Conservation (phyloP, 2,888 invertebrate genomes). For the Arrhopalites spinosus region DNA sequence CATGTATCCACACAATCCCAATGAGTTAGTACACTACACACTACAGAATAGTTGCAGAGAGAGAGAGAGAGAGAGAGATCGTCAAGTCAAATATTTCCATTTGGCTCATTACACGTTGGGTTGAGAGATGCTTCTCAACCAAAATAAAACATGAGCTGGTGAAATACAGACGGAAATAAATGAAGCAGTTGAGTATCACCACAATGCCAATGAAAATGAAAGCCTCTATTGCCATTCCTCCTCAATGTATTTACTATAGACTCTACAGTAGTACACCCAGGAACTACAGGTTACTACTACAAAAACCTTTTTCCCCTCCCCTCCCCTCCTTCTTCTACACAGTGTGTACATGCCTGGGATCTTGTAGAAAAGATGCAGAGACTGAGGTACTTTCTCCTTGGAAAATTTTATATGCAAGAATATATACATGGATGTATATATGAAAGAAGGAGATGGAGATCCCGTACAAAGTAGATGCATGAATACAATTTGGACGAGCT, state of each 20-base stretch:
- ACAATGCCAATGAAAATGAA: slow-evolving; percentile 23
- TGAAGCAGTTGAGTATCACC: slow-evolving; percentile 30
- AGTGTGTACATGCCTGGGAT: no score
- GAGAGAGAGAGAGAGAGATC: slow-evolving; percentile 18
- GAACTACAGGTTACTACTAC: no score
- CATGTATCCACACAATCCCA: no score
- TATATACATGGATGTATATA: background rate
- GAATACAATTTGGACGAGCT: no score
- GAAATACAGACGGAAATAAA: slow-evolving; percentile 30
- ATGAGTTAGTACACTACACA: no score
- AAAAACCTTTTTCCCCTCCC: background rate
- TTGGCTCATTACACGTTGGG: slow-evolving; percentile 23
- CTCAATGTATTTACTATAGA: no score
- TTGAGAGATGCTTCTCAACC: slow-evolving; percentile 26
- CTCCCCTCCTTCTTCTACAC: background rate
- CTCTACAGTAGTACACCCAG: no score
- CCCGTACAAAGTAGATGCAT: background rate
- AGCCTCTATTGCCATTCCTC: background rate
- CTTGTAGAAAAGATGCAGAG: background rate
- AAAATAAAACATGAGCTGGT: slow-evolving; percentile 35
- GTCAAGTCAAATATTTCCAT: slow-evolving; percentile 23
- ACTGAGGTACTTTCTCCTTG: background rate
- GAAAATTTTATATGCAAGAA: background rate
- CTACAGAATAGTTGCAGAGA: background rate
- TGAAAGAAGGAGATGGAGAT: background rate